Evolutionary conservation across 2,797 vertebrate species (phyloP), one percentile per base, ranked within the genome.

Genomic region (Toxotes lorentzi): DNA sequence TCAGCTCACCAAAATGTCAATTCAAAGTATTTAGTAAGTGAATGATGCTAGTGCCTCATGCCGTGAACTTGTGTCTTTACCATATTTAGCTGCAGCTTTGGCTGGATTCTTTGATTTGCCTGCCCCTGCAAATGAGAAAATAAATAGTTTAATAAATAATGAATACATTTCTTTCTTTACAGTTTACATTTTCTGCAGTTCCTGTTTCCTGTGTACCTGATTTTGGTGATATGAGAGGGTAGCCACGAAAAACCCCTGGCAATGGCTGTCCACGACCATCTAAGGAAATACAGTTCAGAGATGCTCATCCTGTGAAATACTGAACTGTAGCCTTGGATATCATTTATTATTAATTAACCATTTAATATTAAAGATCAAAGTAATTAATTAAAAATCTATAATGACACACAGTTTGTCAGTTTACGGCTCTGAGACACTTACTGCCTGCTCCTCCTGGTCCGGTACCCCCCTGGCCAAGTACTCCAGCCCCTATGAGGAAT

Each of bases 211-310:
- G 16, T 79, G 4, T 96, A 99, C 97, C 97, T 95, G 97, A 90
- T 91, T 99, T 99, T 86, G 98, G 98, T 70, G 97, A 92, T 93
- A 98, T 97, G 76, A 99, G 97, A 86, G 98, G 98, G 90, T 98
- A 99, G 75, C 98, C 98, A 85, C 97, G 95, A 65, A 98, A 97
- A 73, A 99, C 95, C 27, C 97, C 98, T 0, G 97, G 97, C 86
- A 97, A 59, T 53, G 88, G 93, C 69, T 95, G 97, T 89, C 95
- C 97, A 34, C 96, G 94, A 45, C 94, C 96, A 85, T 95, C 97
- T 98, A 79, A 68, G 74, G 47, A 93, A 75, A 82, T 12, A 81
- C 5, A 79, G 47, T 14, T 61, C n/a, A 63, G 23, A 67, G 14
- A 72, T 30, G 27, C 32, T 63, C 11, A 53, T 64, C n/a, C 13